A percentile compares a stretch with the other conserved stretches of the same genome.
These are phyloP conservation scores for Phalacrocorax aristotelis DNA, from an alignment of 2,113 vertebrate genomes.

Conservation along the genomic window DNA sequence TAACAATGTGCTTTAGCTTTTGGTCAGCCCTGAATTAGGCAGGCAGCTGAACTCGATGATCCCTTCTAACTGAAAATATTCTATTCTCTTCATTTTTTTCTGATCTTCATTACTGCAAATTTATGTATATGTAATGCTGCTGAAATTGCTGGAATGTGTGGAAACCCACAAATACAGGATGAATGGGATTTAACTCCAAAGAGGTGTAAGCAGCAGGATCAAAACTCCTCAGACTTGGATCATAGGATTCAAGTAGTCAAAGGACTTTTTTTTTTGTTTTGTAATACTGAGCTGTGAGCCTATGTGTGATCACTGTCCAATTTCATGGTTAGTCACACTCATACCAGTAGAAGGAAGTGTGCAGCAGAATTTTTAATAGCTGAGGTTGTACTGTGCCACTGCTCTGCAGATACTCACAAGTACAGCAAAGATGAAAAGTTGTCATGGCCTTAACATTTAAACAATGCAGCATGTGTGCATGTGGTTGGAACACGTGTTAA, in stretches of 20 bases:
- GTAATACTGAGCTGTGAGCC: background rate
- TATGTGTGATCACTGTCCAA: background rate
- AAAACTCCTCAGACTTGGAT: accelerated
- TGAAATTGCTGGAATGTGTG: background rate
- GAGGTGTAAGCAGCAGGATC: background rate
- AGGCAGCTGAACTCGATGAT: too few relatives aligned
- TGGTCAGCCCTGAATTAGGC: too few relatives aligned
- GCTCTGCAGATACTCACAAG: background rate
- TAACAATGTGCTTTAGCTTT: too few relatives aligned
- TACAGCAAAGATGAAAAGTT: background rate
- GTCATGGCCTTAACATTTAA: background rate
- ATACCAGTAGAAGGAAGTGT: background rate
- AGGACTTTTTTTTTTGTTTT: background rate
- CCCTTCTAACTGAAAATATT: background rate
- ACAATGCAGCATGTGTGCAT: background rate
- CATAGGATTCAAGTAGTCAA: background rate
- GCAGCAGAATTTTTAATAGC: background rate
- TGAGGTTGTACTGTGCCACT: background rate
- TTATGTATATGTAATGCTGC: background rate
- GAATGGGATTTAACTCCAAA: background rate
- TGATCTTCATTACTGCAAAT: background rate
- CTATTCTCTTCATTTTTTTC: background rate
- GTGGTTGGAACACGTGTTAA: background rate
- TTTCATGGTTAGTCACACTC: background rate
- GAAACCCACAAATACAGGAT: background rate